phyloP scores from a whole-genome alignment of 1,140 invertebrate genomes.

The Euschistus heros region DNA sequence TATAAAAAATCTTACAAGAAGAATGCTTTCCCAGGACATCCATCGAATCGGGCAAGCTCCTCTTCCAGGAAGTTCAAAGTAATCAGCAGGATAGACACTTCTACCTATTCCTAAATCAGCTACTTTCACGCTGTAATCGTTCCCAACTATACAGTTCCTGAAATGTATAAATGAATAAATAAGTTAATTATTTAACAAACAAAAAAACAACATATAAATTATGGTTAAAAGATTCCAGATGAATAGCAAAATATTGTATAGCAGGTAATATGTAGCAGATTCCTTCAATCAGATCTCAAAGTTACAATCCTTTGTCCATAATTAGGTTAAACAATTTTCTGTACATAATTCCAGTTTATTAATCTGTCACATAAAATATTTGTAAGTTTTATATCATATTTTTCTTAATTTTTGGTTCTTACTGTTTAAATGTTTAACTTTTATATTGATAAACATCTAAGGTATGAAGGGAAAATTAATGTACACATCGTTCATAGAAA shows the following conservation, averaged over 20 bases:
- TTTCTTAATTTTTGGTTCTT: too few species aligned
- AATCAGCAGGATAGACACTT: conserved; percentile 56
- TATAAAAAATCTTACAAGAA: conserved; percentile 43
- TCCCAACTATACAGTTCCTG: conserved; percentile 76
- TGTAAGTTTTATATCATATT: too few species aligned
- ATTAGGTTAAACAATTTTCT: too few species aligned
- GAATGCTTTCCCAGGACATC: conserved; percentile 53
- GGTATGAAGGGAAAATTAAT: too few species aligned
- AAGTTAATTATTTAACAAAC: background rate
- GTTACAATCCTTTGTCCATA: background rate
- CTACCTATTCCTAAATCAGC: conserved; percentile 62
- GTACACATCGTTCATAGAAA: too few species aligned
- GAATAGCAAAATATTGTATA: too few species aligned
- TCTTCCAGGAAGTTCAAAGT: conserved; percentile 51
- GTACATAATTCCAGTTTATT: too few species aligned
- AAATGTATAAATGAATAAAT: conserved; percentile 32
- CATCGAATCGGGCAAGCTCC: conserved; percentile 47
- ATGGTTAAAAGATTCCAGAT: background rate
- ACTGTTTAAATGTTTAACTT: too few species aligned
- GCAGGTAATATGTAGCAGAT: background rate
- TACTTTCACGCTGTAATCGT: conserved; percentile 64
- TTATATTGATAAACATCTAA: too few species aligned
- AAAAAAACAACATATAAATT: background rate
- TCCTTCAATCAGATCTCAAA: background rate
- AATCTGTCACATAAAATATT: too few species aligned